These are phyloP conservation scores for Cheirogaleus major DNA, from an alignment of 2,797 vertebrate species.

Conservation along the genomic window DNA sequence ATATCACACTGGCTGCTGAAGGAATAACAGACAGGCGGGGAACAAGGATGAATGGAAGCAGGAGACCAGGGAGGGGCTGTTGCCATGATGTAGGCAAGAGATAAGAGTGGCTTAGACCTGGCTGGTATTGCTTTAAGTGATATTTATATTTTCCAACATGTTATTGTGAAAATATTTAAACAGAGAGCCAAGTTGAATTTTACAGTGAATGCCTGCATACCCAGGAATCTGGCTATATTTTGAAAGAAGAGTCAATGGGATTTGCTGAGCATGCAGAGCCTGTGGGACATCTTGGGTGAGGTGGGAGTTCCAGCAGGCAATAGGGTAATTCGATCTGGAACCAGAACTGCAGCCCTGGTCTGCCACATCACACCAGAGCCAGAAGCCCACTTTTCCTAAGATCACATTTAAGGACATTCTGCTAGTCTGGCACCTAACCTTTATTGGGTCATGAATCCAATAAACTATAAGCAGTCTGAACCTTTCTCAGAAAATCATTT, in stretches of 20 bases:
- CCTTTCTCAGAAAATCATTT: neutral
- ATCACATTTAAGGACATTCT: neutral
- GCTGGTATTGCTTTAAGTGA: neutral
- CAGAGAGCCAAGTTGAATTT: neutral
- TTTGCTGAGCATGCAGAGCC: neutral
- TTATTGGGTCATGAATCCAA: neutral
- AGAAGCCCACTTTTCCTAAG: neutral
- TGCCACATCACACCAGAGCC: neutral
- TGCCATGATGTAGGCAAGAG: accelerated
- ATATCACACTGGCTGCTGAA: neutral
- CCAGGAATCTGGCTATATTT: neutral
- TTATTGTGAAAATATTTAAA: neutral
- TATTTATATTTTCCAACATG: neutral
- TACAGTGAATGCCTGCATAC: neutral
- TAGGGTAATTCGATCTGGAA: neutral
- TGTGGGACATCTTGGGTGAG: neutral
- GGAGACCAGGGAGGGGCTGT: neutral
- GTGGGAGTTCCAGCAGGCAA: accelerated
- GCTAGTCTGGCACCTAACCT: neutral
- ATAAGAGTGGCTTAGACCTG: neutral
- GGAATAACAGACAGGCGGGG: neutral
- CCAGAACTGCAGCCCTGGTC: neutral
- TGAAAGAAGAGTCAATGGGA: neutral
- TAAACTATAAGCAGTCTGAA: neutral
- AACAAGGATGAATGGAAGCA: neutral